phyloP scores from a whole-genome alignment of 2,113 vertebrate genomes.

The Kryptolebias marmoratus region DNA sequence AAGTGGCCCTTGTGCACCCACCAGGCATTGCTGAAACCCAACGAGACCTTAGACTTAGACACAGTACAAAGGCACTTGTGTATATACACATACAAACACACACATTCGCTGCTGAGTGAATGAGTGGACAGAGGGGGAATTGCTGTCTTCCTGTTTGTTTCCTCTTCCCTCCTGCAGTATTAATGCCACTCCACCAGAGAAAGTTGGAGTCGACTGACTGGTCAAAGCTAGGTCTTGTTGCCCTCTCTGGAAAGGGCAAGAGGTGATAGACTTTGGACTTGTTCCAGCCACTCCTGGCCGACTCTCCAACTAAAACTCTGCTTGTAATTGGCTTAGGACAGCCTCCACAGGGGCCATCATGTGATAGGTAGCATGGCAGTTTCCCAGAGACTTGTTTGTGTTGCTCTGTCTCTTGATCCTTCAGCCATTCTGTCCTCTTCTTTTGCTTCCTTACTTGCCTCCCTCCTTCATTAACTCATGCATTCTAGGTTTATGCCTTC shows the following conservation, averaged over 20 bases:
- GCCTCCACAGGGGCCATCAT: conserved; percentile 74
- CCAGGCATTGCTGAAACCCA: conserved; percentile 64
- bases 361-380: conserved; percentile 72
- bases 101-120: conserved; percentile 41
- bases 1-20: conserved; percentile 79
- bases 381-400: conserved; percentile 71
- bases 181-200: conserved; percentile 74
- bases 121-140: conserved; percentile 64
- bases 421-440: conserved; percentile 51
- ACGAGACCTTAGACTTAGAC: conserved; percentile 63
- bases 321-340: conserved; percentile 79
- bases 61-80: conserved; percentile 50
- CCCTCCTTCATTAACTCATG: conserved; percentile 30
- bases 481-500: conserved; percentile 11
- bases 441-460: conserved; percentile 24
- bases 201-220: conserved; percentile 68
- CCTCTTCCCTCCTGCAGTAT: conserved; percentile 77
- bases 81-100: conserved; percentile 22
- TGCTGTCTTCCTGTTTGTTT: conserved; percentile 77
- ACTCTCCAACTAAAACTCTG: conserved; percentile 68
- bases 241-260: conserved; percentile 74
- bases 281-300: conserved; percentile 68
- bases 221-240: conserved; percentile 66
- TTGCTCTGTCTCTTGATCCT: conserved; percentile 60
- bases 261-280: conserved; percentile 76